Evolutionary conservation across 2,113 vertebrate genomes (phyloP).

Genomic region (Lycocorax pyrrhopterus): DNA sequence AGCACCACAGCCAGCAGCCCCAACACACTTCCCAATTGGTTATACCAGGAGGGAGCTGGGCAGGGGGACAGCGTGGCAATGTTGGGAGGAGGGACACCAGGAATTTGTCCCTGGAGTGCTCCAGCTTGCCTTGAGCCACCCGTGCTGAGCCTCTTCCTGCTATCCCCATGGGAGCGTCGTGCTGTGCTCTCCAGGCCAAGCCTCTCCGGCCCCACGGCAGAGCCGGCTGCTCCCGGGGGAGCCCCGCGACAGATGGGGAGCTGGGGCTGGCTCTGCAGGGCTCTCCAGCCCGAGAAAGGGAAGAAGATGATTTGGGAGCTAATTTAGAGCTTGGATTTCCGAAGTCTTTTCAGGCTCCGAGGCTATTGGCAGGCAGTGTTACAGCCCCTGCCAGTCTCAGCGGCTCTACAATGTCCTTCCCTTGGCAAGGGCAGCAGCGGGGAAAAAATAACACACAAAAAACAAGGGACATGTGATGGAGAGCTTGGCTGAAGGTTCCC

Average conservation of each 20-base stretch:
- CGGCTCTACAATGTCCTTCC: conserved; percentile 37
- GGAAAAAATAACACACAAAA: conserved; percentile 57
- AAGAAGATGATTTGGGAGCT: background rate
- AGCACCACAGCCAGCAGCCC: background rate
- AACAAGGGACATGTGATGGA: conserved; percentile 47
- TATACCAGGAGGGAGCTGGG: background rate
- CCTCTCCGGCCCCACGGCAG: background rate
- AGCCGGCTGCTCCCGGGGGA: fast-evolving
- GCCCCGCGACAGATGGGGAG: background rate
- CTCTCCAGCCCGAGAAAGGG: background rate
- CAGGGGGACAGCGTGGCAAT: fast-evolving
- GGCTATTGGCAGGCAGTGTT: conserved; percentile 37
- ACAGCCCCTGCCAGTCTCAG: conserved; percentile 44
- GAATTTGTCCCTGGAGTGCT: background rate
- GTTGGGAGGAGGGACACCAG: background rate
- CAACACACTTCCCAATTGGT: fast-evolving
- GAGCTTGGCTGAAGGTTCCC: conserved; percentile 20
- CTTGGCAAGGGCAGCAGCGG: conserved; percentile 40
- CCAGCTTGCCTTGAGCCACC: background rate
- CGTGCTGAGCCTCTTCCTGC: fast-evolving
- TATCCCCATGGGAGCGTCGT: fast-evolving
- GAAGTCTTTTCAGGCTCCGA: conserved; percentile 10
- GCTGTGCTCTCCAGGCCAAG: background rate
- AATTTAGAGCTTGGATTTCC: conserved; percentile 52
- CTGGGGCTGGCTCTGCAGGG: background rate